Evolutionary conservation across 2,888 invertebrate genomes (phyloP), one percentile per base, ranked within the genome.

Genomic region (Thymelicus lineola): DNA sequence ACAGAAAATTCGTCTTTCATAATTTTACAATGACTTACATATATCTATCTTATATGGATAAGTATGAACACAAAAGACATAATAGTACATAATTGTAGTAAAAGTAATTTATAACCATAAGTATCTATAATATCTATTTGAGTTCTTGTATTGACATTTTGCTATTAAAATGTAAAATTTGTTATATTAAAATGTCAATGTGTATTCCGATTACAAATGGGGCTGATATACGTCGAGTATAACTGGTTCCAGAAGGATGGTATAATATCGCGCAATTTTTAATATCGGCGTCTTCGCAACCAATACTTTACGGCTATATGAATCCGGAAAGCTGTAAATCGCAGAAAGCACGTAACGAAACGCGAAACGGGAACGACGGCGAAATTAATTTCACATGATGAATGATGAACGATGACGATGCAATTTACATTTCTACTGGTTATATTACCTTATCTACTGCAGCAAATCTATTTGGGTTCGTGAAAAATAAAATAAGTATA

Each of bases 321-420:
- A 88, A 84, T 86, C 83, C 78, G 75, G 80, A 81, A 72, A 75
- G 79, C 87, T 83, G 88, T 88, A 88, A 89, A 90, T 91, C 86
- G 88, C 80, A 86, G 85, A 85, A 86, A 85, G 81, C 82, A 83
- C 83, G 86, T 81, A 82, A 81, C 86, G 84, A 78, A 83, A 85
- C 83, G 84, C 74, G 81, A 82, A 76, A 78, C 81, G 80, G 82
- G 81, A 82, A 82, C 87, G 82, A 80, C 81, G 80, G 82, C 80
- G 81, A 86, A 89, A 91, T 92, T 93, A 93, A 93, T 92, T 88
- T 88, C 85, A 84, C 76, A 87, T 93, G 92, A 93, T 93, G 91
- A 90, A 93, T 89, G 90, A 90, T 91, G 91, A 90, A 83, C 82
- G 90, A 89, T 92, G 89, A 86, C 85, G 84, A 81, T 87, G 88